phyloP scores from a whole-genome alignment of 2,888 invertebrate species.

The Lasioglossum morio region DNA sequence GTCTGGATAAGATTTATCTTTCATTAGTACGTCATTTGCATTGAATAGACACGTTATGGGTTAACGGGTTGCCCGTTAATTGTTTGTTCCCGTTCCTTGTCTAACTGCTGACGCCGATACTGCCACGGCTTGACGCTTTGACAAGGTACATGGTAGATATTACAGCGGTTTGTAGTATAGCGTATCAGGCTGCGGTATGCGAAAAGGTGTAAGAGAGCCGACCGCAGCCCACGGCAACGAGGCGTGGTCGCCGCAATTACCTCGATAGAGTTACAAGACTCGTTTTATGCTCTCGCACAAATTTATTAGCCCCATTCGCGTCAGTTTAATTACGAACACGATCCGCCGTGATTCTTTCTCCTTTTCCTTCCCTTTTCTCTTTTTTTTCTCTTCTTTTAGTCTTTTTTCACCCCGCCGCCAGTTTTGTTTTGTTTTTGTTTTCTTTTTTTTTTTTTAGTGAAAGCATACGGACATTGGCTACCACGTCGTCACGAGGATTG shows the following conservation, averaged over 20 bases:
- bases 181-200: slow-evolving; percentile 66
- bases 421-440: background rate
- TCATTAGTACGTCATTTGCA: slow-evolving; percentile 78
- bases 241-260: slow-evolving; percentile 82
- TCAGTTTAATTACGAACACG: slow-evolving; percentile 81
- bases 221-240: slow-evolving; percentile 75
- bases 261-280: slow-evolving; percentile 82
- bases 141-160: slow-evolving; percentile 73
- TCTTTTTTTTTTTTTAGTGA: slow-evolving; percentile 21
- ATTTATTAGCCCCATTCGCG: slow-evolving; percentile 82
- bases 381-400: background rate
- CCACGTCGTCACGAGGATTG: slow-evolving; percentile 24
- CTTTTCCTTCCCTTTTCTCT: background rate
- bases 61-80: slow-evolving; percentile 79
- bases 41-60: slow-evolving; percentile 77
- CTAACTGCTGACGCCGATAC: slow-evolving; percentile 52
- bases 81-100: slow-evolving; percentile 76
- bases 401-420: background rate
- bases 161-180: slow-evolving; percentile 60
- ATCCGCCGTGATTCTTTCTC: slow-evolving; percentile 70
- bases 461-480: slow-evolving; percentile 42
- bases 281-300: slow-evolving; percentile 79
- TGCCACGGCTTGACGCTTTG: slow-evolving; percentile 71
- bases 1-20: slow-evolving; percentile 77
- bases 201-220: slow-evolving; percentile 76